phyloP scores from a whole-genome alignment of 2,797 vertebrate genomes.

The Myotis myotis region DNA sequence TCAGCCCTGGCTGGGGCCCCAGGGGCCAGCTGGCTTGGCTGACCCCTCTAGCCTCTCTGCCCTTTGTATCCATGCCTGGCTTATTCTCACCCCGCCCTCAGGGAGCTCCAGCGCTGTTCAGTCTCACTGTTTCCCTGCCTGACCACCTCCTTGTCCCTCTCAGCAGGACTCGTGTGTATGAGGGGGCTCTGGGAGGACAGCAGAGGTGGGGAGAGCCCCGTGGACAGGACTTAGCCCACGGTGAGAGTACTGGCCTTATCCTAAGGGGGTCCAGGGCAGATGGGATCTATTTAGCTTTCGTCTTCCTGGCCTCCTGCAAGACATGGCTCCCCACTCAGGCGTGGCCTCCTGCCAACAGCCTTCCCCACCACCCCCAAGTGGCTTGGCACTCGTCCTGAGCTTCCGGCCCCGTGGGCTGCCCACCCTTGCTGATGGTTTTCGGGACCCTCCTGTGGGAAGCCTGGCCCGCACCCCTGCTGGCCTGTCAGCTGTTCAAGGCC shows the following conservation, averaged over 20 bases:
- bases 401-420: background rate
- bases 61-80: background rate
- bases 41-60: background rate
- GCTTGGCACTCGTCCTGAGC: background rate
- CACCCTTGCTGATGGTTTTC: background rate
- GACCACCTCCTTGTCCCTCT: background rate
- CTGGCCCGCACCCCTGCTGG: background rate
- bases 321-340: background rate
- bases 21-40: background rate
- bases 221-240: accelerated
- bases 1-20: background rate
- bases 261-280: background rate
- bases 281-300: no score
- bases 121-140: background rate
- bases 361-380: background rate
- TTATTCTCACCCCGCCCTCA: background rate
- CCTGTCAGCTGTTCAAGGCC: background rate
- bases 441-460: background rate
- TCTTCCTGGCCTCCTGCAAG: background rate
- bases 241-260: background rate
- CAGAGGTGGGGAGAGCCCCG: accelerated
- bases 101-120: background rate
- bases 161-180: accelerated
- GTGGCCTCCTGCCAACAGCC: background rate
- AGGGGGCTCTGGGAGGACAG: background rate